Evolutionary conservation across 2,888 invertebrate species (phyloP), one percentile per base, ranked within the genome.

Genomic region (Neoascia interrupta): DNA sequence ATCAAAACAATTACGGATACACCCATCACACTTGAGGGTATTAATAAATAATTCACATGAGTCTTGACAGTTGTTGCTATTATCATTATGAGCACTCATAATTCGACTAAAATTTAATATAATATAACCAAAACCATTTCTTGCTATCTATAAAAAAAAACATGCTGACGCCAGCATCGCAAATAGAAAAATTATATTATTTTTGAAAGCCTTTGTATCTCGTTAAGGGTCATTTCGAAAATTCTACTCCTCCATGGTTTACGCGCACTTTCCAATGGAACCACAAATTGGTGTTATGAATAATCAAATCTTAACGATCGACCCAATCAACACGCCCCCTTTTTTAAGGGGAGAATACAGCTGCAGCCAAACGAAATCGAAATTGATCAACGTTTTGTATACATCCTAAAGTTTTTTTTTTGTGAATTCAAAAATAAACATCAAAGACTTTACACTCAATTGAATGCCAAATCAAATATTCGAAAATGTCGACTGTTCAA

Each of bases 321-420:
- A 41, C 61, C 51, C 56, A 41, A 75, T 64, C 64, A 53, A 53
- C 64, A 53, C 53, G n/a, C n/a, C n/a, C n/a, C 53, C 51, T 51
- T 39, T 45, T 19, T 28, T 2, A 28, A 13, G 36, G n/a, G 4
- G n/a, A 3, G n/a, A 18, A 41, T 19, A 19, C 13, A 53, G 56
- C 56, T 18, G 56, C 13, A 5, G 13, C 41, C 41, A 43, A 31
- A 18, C 34, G 23, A 39, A 72, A 63, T 56, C 16, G 45, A 73
- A 66, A 66, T 58, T 53, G 11, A 23, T 53, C 26, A 23, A 36
- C 4, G 15, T 15, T 10, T 8, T 5, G n/a, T 6, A 21, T 10
- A 13, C 10, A 13, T 10, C 11, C n/a, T n/a, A n/a, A n/a, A n/a
- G n/a, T n/a, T n/a, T n/a, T n/a, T n/a, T n/a, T n/a, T n/a, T n/a